These are phyloP conservation scores for Trachelus troglodyta DNA, from an alignment of 2,888 invertebrate species.

Conservation along the genomic window DNA sequence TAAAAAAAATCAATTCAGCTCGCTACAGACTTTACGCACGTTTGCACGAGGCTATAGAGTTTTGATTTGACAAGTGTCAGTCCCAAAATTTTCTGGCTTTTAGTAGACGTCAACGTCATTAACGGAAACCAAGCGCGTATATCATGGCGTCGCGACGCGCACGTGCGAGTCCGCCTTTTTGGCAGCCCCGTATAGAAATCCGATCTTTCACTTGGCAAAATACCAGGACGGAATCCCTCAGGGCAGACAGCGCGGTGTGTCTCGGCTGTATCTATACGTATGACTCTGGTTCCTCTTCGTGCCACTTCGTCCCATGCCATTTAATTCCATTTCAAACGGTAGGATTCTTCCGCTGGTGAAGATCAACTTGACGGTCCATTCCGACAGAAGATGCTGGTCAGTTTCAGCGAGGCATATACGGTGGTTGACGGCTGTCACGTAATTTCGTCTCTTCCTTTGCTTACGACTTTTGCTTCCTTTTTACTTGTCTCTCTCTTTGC, in stretches of 20 bases:
- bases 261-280: not conserved
- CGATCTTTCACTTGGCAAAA: slow-evolving; percentile 36
- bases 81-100: not conserved
- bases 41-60: not conserved
- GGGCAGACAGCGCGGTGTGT: slow-evolving; percentile 51
- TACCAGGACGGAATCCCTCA: slow-evolving; percentile 42
- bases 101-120: not conserved
- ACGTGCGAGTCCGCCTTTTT: not conserved
- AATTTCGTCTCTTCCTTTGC: slow-evolving; percentile 10
- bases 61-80: not conserved
- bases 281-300: slow-evolving; percentile 8
- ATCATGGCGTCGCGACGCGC: not conserved
- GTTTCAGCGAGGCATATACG: not conserved
- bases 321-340: slow-evolving; percentile 2
- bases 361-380: not conserved
- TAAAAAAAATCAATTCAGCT: too few relatives aligned
- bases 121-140: not conserved
- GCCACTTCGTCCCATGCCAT: not conserved
- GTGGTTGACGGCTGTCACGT: not conserved
- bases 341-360: not conserved
- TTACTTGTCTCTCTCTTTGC: slow-evolving; percentile 6
- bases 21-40: too few relatives aligned
- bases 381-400: not conserved
- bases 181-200: not conserved
- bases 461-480: slow-evolving; percentile 5